Conservation (phyloP, 2,797 vertebrate genomes). For the Etheostoma perlongum region DNA sequence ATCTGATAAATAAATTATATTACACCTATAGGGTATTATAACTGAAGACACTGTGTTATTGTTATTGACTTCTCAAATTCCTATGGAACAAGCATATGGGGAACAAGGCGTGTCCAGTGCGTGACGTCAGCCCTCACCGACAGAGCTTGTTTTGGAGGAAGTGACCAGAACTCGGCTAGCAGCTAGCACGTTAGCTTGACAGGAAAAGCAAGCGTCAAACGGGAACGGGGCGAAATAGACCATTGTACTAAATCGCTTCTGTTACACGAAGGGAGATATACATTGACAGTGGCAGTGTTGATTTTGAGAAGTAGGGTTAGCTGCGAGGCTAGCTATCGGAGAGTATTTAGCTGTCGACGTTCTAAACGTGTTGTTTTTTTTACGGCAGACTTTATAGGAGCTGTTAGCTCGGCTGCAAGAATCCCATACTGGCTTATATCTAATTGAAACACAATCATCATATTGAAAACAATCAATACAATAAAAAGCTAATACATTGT, state of each 20-base stretch:
- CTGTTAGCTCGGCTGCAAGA: constrained; percentile 60
- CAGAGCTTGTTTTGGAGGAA: constrained; percentile 89
- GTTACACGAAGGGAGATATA: constrained; percentile 25
- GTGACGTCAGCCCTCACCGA: constrained; percentile 75
- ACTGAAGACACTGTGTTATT: neutral
- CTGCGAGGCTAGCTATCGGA: constrained; percentile 9
- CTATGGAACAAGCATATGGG: constrained; percentile 30
- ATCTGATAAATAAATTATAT: no score
- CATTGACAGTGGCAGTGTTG: constrained; percentile 26
- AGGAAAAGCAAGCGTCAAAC: constrained; percentile 69
- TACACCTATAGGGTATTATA: neutral
- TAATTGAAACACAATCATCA: neutral
- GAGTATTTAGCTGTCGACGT: constrained; percentile 44
- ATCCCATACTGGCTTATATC: neutral
- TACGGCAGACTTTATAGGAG: constrained; percentile 61
- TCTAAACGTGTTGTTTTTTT: constrained; percentile 62
- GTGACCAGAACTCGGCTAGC: constrained; percentile 70
- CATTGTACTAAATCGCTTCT: constrained; percentile 2
- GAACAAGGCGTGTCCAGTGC: constrained; percentile 68
- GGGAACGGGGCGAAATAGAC: constrained; percentile 39
- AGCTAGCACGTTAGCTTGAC: constrained; percentile 69
- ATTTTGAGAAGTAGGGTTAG: constrained; percentile 26
- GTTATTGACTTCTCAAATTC: neutral
- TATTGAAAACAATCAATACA: neutral
- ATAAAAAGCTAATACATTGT: neutral